These are phyloP conservation scores for Cephus pulcher DNA, from an alignment of 2,888 invertebrate genomes.

Conservation along the genomic window DNA sequence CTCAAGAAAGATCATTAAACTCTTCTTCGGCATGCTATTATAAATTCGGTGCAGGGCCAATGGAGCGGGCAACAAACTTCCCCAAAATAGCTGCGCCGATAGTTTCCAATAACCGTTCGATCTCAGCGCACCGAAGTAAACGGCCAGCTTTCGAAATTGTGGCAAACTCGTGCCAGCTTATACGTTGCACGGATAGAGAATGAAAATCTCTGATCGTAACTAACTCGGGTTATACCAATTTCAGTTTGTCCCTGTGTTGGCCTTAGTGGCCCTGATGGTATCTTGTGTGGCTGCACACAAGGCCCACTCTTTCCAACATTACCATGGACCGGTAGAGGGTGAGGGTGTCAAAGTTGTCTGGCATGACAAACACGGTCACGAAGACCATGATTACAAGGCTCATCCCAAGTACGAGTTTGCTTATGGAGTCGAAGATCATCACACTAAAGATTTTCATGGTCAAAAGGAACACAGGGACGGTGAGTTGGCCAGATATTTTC, in stretches of 20 bases:
- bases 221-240: not conserved
- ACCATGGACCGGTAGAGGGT: conserved; percentile 27
- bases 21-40: too few species aligned
- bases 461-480: conserved; percentile 24
- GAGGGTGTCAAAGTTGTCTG: conserved; percentile 30
- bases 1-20: too few species aligned
- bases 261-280: conserved; percentile 11
- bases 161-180: too few species aligned
- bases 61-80: too few species aligned
- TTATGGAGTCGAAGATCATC: conserved; percentile 34
- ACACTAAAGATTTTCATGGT: conserved; percentile 31
- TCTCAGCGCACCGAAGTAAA: too few species aligned
- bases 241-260: conserved; percentile 12
- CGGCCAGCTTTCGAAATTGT: too few species aligned
- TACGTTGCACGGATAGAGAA: too few species aligned
- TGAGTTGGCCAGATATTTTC: not conserved
- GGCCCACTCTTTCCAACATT: conserved; percentile 36
- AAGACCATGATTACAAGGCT: conserved; percentile 35
- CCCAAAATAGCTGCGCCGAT: too few species aligned
- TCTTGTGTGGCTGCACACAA: conserved; percentile 23
- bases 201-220: too few species aligned
- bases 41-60: too few species aligned
- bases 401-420: conserved; percentile 37
- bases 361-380: conserved; percentile 34
- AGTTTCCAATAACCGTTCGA: too few species aligned